Evolutionary conservation across 2,888 invertebrate species (phyloP).

Genomic region (Polyploca ridens): DNA sequence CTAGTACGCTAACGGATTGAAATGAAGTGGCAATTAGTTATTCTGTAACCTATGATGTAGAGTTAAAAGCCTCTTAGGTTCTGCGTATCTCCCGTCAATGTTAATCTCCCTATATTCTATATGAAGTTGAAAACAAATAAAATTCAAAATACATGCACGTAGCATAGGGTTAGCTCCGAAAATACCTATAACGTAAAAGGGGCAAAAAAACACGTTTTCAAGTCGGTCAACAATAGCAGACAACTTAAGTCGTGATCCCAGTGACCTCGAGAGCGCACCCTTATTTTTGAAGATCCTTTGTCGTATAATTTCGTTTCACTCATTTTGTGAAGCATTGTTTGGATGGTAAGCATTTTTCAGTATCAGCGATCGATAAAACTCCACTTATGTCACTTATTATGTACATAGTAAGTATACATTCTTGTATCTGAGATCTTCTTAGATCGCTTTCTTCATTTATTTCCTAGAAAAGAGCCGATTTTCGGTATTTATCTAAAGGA

Average conservation of each 20-base stretch:
- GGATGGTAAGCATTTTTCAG: constrained; percentile 14
- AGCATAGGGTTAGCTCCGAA: not conserved
- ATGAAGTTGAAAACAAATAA: no score
- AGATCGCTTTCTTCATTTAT: no score
- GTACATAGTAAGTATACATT: not conserved
- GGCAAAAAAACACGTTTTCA: constrained; percentile 6
- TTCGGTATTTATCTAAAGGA: no score
- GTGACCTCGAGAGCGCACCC: constrained; percentile 9
- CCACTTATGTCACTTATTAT: not conserved
- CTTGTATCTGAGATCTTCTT: no score
- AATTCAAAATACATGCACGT: not conserved
- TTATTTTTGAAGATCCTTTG: constrained; percentile 9
- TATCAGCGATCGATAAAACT: constrained; percentile 10
- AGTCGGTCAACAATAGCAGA: constrained; percentile 9
- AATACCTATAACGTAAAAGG: constrained; percentile 2
- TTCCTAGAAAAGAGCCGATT: no score
- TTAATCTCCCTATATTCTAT: no score
- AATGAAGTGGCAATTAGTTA: no score
- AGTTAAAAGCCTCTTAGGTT: no score
- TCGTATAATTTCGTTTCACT: constrained; percentile 9
- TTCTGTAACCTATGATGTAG: no score
- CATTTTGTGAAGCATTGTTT: constrained; percentile 9
- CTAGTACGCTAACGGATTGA: no score
- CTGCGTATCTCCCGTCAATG: no score
- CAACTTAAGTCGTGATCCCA: constrained; percentile 9